Evolutionary conservation across 2,888 invertebrate species (phyloP).

Genomic region (Crocallis elinguaria): DNA sequence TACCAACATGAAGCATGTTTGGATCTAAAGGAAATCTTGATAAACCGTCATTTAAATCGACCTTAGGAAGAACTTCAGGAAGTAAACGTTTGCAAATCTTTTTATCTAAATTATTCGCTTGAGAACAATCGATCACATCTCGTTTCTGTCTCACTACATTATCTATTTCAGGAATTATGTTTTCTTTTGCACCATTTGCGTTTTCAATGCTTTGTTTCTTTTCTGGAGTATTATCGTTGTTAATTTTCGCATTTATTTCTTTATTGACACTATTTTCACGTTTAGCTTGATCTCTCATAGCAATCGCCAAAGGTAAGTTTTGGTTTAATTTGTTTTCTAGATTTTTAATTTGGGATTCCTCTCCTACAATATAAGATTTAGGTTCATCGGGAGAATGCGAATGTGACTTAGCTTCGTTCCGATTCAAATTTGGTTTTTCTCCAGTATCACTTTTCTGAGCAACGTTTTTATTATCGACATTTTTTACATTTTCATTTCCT

Average conservation of each 20-base stretch:
- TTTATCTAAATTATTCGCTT: conserved; percentile 54
- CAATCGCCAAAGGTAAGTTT: conserved; percentile 61
- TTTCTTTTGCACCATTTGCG: background rate
- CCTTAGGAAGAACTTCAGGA: conserved; percentile 42
- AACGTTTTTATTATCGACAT: background rate
- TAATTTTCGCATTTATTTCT: background rate
- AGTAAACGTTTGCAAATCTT: conserved; percentile 58
- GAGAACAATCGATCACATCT: conserved; percentile 66
- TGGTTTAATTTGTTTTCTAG: conserved; percentile 38
- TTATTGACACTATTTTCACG: conserved; percentile 33
- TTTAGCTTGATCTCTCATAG: conserved; percentile 46
- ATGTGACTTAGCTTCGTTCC: conserved; percentile 41
- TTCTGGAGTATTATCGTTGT: conserved; percentile 24
- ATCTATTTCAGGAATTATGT: background rate
- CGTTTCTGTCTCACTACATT: conserved; percentile 57
- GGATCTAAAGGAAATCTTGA: conserved; percentile 54
- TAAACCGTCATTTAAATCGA: conserved; percentile 57
- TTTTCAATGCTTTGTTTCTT: background rate
- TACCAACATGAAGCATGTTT: conserved; percentile 55
- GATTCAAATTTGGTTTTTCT: background rate
- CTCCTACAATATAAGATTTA: conserved; percentile 69
- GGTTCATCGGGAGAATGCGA: conserved; percentile 70
- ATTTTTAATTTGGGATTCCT: conserved; percentile 52
- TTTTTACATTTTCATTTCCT: background rate
- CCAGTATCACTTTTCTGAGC: background rate